Conservation (phyloP, 2,113 vertebrate genomes). For the Polypterus bichir region DNA sequence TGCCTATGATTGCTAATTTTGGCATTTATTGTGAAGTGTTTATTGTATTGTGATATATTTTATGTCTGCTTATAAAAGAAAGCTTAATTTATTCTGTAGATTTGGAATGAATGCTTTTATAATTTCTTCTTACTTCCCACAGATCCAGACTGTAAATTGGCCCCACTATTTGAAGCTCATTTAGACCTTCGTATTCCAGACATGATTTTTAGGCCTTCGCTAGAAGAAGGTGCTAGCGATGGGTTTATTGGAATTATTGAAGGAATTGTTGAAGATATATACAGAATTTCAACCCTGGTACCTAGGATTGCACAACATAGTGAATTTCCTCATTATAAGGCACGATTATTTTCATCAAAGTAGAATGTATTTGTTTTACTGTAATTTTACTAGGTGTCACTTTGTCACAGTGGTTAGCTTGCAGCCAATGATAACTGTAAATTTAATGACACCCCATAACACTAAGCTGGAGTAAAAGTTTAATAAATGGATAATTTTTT, state of each 20-base stretch:
- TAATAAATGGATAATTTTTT: too few species aligned
- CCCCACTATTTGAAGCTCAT: constrained; percentile 72
- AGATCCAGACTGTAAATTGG: constrained; percentile 50
- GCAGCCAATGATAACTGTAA: not conserved
- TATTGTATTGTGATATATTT: too few species aligned
- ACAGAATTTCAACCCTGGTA: constrained; percentile 60
- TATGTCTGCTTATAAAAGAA: too few species aligned
- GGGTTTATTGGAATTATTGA: constrained; percentile 66
- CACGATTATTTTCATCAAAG: constrained; percentile 24
- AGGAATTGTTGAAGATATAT: constrained; percentile 58
- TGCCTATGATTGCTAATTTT: too few species aligned
- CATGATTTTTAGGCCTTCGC: constrained; percentile 67
- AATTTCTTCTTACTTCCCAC: constrained; percentile 4
- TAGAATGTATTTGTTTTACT: too few species aligned
- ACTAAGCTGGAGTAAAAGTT: too few species aligned
- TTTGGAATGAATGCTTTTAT: too few species aligned
- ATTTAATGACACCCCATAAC: not conserved
- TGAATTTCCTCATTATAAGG: constrained; percentile 69
- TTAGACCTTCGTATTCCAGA: constrained; percentile 65
- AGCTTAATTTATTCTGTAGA: too few species aligned
- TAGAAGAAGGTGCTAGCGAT: constrained; percentile 52
- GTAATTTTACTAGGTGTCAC: too few species aligned
- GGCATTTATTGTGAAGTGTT: too few species aligned
- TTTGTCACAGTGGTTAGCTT: too few species aligned
- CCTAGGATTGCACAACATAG: constrained; percentile 52